Percentiles rank a stretch among this genome's conserved stretches.
phyloP scores from a whole-genome alignment of 2,113 vertebrate genomes.

The Axis porcinus region DNA sequence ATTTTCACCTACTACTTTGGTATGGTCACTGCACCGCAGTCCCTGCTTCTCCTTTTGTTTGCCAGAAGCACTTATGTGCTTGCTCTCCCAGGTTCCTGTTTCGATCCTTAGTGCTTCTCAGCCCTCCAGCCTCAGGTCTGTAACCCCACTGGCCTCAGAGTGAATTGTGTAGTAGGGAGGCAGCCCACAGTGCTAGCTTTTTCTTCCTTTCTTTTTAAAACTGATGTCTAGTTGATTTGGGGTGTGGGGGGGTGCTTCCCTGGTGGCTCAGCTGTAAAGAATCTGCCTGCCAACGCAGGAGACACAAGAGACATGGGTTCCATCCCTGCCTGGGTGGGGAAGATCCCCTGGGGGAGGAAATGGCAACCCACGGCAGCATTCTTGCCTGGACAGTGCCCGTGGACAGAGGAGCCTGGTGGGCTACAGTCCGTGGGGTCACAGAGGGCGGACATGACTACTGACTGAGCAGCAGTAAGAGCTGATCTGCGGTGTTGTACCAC shows the following conservation, averaged over 20 bases:
- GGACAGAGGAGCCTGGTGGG: not conserved
- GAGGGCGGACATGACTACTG: too few species aligned
- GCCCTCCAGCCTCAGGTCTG: not conserved
- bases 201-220: not conserved
- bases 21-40: accelerated
- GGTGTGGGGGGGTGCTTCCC: too few species aligned
- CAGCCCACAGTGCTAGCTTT: not conserved
- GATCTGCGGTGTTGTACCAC: not conserved
- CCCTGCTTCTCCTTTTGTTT: not conserved
- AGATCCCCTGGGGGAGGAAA: not conserved
- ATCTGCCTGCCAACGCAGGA: too few species aligned
- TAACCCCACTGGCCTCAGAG: not conserved
- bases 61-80: not conserved
- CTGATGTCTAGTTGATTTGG: not conserved
- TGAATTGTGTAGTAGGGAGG: not conserved
- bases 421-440: too few species aligned
- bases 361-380: not conserved
- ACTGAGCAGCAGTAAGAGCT: not conserved
- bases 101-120: too few species aligned
- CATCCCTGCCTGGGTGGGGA: not conserved
- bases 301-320: not conserved
- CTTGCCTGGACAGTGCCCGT: not conserved
- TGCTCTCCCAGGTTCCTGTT: not conserved
- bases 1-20: not conserved
- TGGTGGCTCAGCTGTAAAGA: too few species aligned